Evolutionary conservation across 2,797 vertebrate species (phyloP).

Genomic region (Poecile montanus): DNA sequence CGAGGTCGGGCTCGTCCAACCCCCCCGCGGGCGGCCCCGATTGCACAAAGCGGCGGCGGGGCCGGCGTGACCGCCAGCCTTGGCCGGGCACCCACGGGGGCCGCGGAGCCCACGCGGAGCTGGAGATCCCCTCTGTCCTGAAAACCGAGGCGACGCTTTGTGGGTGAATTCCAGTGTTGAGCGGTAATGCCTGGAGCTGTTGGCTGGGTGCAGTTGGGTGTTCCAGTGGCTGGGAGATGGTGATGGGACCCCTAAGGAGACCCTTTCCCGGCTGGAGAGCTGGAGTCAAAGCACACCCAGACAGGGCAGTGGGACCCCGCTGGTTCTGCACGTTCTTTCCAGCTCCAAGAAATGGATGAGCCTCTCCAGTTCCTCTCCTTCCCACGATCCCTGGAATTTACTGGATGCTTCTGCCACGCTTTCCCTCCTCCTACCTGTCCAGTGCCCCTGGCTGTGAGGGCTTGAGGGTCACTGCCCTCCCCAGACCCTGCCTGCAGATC

Average conservation of each 20-base stretch:
- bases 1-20: neutral
- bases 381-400: neutral
- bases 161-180: neutral
- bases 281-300: neutral
- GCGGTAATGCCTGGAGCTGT: neutral
- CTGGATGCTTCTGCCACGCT: neutral
- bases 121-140: neutral
- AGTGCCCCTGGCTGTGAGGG: too few relatives aligned
- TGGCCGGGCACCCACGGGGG: neutral
- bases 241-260: neutral
- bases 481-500: neutral
- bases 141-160: accelerated
- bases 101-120: neutral
- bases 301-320: neutral
- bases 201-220: neutral
- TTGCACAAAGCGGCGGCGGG: neutral
- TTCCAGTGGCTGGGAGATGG: neutral
- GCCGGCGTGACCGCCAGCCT: neutral
- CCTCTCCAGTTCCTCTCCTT: neutral
- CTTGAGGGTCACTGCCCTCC: neutral
- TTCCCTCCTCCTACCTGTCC: neutral
- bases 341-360: neutral
- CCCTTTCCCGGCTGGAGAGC: neutral
- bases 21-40: neutral
- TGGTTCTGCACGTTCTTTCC: neutral